Percentiles rank a stretch among this genome's conserved stretches.
Evolutionary conservation across 1,140 invertebrate genomes (phyloP).

Genomic region (Macrocentrus cingulum): DNA sequence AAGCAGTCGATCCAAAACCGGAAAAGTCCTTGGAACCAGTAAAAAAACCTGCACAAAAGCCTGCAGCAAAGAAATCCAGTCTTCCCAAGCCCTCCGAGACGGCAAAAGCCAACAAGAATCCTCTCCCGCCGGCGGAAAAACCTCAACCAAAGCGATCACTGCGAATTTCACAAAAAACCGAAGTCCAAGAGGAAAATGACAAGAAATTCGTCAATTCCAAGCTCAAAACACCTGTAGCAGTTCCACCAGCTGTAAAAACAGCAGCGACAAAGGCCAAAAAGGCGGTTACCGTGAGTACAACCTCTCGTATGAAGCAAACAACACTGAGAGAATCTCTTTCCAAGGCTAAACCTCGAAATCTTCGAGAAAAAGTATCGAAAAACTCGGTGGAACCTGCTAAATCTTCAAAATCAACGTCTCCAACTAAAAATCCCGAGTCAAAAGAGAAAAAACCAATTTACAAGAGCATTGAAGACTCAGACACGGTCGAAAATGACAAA

Average conservation of each 20-base stretch:
- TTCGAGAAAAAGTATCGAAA: no score
- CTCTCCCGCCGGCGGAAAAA: background rate
- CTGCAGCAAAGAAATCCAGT: background rate
- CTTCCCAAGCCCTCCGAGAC: no score
- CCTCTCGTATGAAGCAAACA: conserved; percentile 12
- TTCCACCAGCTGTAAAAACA: no score
- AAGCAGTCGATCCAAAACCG: background rate
- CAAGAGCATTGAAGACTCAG: conserved; percentile 17
- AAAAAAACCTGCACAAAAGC: background rate
- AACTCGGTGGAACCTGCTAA: no score
- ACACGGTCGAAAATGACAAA: conserved; percentile 16
- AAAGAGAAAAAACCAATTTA: conserved; percentile 30
- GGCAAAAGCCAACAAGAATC: no score
- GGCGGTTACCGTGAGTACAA: conserved; percentile 1
- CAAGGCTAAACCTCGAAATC: no score
- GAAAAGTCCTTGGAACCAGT: background rate
- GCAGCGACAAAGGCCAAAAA: no score
- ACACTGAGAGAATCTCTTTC: conserved; percentile 27
- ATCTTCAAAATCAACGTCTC: no score
- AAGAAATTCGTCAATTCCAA: conserved; percentile 27
- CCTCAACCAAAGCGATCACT: background rate
- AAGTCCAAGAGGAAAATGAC: background rate
- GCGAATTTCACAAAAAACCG: background rate
- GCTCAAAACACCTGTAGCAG: background rate
- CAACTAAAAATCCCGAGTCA: no score